Base-by-base conservation (phyloP, 2,888 invertebrate species). In the Sturmia bella region DNA sequence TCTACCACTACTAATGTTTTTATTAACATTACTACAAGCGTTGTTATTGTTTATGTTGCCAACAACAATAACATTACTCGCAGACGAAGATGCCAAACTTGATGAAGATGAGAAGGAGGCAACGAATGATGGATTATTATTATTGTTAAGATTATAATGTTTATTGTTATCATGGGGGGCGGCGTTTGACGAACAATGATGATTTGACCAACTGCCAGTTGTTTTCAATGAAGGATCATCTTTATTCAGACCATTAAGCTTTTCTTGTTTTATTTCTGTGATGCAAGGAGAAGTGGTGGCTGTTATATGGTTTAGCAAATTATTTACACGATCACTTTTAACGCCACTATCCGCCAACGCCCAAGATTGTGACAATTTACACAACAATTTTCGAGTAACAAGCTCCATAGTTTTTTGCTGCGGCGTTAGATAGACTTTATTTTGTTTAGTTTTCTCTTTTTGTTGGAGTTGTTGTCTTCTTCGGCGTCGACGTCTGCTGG, bases 71-170 rank as follows among this genome's bases (percentile, higher is more conserved):
- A 32, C 50, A 56, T 61, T 50, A 56, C 11, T 45, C 15, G 45
- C 52, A 64, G 41, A 32, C 50, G 32, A 32, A 59, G 64, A 41
- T 19, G 64, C 41, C 19, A 64, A 52, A 24, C 48, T 39, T 32
- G 70, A 74, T 63, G 81, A 69, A 41, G 78, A 43, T 52, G 78
- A 69, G 52, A 50, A 80, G 59, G 50, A 80, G 64, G 74, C 56
- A 6, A 43, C 17, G 73, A 74, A 84, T 81, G 69, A 84, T 37
- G 76, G 69, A 61, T 74, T 66, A 57, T 66, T 87, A 50, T 85
- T 87, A 82, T 85, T 87, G 85, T 85, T 87, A 79, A 85, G 86
- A 85, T 85, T 86, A 84, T 85, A 88, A 83, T 86, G 85, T 85
- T 86, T 85, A 84, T 85, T 88, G 85, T 88, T 88, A 84, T 88